Evolutionary conservation across 2,797 vertebrate species (phyloP).

Genomic region (Paramormyrops hopkinsi): DNA sequence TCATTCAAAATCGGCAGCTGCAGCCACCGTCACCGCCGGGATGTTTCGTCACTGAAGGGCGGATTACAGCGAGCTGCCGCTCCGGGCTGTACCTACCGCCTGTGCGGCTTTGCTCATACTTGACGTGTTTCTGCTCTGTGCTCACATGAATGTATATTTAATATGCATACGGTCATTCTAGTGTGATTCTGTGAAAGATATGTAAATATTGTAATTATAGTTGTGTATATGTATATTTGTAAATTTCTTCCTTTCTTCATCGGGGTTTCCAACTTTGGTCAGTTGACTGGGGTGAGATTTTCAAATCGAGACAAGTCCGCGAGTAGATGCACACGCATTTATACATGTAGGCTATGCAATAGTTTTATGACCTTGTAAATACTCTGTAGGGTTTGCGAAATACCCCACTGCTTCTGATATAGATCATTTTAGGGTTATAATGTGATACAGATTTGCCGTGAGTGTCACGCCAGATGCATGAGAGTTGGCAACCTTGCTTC

Average conservation of each 20-base stretch:
- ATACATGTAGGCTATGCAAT: neutral
- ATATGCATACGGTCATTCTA: neutral
- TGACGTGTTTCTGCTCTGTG: neutral
- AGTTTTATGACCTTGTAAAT: neutral
- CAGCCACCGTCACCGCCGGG: conserved; percentile 6
- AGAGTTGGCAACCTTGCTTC: neutral
- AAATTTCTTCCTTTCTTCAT: neutral
- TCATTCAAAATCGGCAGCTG: conserved; percentile 8
- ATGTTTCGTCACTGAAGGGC: conserved; percentile 27
- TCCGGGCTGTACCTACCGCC: neutral
- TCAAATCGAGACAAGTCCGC: neutral
- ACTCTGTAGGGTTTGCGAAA: neutral
- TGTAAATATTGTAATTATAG: neutral
- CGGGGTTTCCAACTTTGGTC: neutral
- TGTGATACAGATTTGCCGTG: neutral
- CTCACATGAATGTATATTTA: neutral
- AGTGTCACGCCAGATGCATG: neutral
- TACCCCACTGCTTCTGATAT: neutral
- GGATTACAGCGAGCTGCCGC: neutral
- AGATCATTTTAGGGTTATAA: neutral
- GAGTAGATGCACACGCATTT: neutral
- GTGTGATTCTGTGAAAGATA: neutral
- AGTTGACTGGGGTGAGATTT: neutral
- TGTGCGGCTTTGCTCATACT: neutral
- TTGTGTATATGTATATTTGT: neutral